Evolutionary conservation across 2,797 vertebrate genomes (phyloP).

Genomic region (Semaprochilodus insignis): DNA sequence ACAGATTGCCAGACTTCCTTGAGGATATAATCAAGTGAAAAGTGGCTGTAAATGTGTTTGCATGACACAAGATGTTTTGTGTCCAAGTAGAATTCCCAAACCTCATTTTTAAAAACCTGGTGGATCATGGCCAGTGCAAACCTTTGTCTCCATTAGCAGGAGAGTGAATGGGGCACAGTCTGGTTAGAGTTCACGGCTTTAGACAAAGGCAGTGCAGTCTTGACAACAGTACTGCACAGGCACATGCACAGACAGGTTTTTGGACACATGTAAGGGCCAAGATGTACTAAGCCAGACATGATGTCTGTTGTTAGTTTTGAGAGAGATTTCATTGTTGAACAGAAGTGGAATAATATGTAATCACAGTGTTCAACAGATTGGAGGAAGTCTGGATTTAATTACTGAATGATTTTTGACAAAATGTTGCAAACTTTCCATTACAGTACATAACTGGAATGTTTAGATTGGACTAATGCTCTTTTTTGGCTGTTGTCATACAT

Average conservation of each 20-base stretch:
- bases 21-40: background rate
- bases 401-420: no score
- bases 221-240: background rate
- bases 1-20: background rate
- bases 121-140: background rate
- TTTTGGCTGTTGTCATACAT: no score
- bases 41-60: background rate
- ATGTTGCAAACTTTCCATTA: no score
- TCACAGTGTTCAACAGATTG: background rate
- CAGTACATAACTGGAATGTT: no score
- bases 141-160: background rate
- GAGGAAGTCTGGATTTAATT: background rate
- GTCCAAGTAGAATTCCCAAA: background rate
- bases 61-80: background rate
- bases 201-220: background rate
- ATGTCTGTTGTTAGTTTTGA: background rate
- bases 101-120: background rate
- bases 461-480: no score
- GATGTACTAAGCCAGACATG: background rate
- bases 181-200: slow-evolving; percentile 7
- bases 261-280: background rate
- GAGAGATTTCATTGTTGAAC: background rate
- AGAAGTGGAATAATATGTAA: background rate
- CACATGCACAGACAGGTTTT: slow-evolving; percentile 27
- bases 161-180: background rate